Conservation (phyloP, 2,888 invertebrate species). For the Acanthopleura granulata region DNA sequence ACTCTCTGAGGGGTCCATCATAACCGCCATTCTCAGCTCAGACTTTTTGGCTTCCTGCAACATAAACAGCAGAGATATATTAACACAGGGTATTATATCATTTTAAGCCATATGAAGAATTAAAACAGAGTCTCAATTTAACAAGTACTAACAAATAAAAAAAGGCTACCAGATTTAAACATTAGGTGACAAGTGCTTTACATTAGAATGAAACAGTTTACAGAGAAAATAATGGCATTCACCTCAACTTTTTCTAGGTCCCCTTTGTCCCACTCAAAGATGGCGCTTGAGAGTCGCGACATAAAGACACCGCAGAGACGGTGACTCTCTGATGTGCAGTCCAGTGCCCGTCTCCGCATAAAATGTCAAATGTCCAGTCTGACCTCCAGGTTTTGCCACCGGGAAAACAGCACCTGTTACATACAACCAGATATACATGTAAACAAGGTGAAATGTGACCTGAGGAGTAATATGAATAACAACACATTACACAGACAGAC, state of each 20-base stretch:
- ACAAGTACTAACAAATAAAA: neutral
- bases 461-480: too few relatives aligned
- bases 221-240: conserved; percentile 22
- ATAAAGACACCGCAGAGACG: conserved; percentile 40
- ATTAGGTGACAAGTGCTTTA: neutral
- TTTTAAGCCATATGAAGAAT: too few relatives aligned
- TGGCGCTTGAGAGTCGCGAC: conserved; percentile 31
- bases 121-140: neutral
- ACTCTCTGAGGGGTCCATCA: conserved; percentile 26
- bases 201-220: too few relatives aligned
- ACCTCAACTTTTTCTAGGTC: conserved; percentile 29
- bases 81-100: too few relatives aligned
- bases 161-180: neutral
- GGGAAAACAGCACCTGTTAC: conserved; percentile 22
- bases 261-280: conserved; percentile 35
- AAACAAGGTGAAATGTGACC: too few relatives aligned
- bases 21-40: conserved; percentile 27
- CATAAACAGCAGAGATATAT: too few relatives aligned
- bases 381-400: conserved; percentile 32
- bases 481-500: too few relatives aligned
- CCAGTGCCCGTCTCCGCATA: conserved; percentile 36
- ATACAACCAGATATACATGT: too few relatives aligned
- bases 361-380: conserved; percentile 47
- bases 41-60: conserved; percentile 38
- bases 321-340: conserved; percentile 37